Evolutionary conservation across 2,888 invertebrate genomes (phyloP), one percentile per base, ranked within the genome.

Genomic region (Syrista parreyssii): DNA sequence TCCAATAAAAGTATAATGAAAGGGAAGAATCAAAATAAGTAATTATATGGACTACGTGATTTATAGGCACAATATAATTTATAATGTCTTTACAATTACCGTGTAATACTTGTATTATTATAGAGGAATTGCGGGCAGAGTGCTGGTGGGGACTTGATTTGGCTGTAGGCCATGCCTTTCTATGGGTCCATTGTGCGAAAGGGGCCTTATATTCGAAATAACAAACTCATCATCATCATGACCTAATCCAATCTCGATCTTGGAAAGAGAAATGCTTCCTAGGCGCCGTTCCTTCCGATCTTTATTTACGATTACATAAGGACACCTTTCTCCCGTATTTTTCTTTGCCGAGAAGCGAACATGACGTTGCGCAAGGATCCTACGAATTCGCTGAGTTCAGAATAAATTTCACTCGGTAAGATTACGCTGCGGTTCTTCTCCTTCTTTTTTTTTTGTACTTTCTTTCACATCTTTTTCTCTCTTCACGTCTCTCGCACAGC

Each of bases 291-390:
- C 55, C 80, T 82, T 80, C 81, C 79, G 82, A 85, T 85, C 86
- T 88, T 88, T 88, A 88, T 87, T 88, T 86, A 86, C 86, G 34
- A 76, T 72, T 69, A 72, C 78, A 40, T 31, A 71, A 76, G n/a
- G 74, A 33, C 75, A 81, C 85, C 87, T 88, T 87, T 89, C 89
- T 86, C 87, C 84, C 86, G 77, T 76, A 73, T 68, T 76, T 78
- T 76, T 73, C 35, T 78, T 72, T 32, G 69, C 12, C 55, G 15
- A 12, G 31, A 32, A 12, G 55, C 55, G 55, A 30, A 31, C 40
- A 55, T 75, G 30, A 31, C 75, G 82, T 84, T 84, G 82, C 79
- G 84, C 78, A 85, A 86, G 78, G 40, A 31, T 73, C 76, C 71
- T 76, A 80, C 79, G 84, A 84, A 85, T 86, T 85, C 76, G 81